phyloP scores from a whole-genome alignment of 2,797 vertebrate genomes.

The Macropodus opercularis region DNA sequence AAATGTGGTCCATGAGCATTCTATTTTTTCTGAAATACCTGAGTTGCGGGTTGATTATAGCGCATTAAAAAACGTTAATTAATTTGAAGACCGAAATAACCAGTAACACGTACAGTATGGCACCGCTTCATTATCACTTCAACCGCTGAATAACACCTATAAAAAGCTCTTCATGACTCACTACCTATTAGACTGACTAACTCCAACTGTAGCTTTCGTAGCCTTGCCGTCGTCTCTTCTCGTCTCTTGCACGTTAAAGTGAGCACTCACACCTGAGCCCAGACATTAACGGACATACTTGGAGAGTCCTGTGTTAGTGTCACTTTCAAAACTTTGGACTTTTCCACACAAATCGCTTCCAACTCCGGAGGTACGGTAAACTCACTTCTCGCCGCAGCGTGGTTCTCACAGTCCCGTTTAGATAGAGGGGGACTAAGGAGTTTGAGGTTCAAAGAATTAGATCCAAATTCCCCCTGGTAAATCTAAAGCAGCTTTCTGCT shows the following conservation, averaged over 20 bases:
- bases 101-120: neutral
- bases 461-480: constrained; percentile 70
- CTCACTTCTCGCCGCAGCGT: constrained; percentile 5
- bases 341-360: constrained; percentile 17
- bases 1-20: neutral
- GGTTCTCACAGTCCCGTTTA: constrained; percentile 61
- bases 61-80: neutral
- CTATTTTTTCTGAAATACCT: neutral
- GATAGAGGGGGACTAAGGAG: constrained; percentile 46
- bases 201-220: neutral
- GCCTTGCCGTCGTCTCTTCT: neutral
- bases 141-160: constrained; percentile 5
- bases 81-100: constrained; percentile 7
- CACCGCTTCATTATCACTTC: constrained; percentile 46
- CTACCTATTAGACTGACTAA: constrained; percentile 8
- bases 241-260: constrained; percentile 9
- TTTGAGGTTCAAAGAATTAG: constrained; percentile 64
- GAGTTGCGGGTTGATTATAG: neutral
- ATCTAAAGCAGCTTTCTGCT: constrained; percentile 76
- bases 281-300: constrained; percentile 22
- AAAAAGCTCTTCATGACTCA: constrained; percentile 26
- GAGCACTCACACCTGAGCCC: constrained; percentile 20
- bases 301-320: constrained; percentile 2
- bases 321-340: constrained; percentile 7
- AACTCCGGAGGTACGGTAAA: constrained; percentile 7